Evolutionary conservation across 2,888 invertebrate species (phyloP).

Genomic region (Metalampra italica): DNA sequence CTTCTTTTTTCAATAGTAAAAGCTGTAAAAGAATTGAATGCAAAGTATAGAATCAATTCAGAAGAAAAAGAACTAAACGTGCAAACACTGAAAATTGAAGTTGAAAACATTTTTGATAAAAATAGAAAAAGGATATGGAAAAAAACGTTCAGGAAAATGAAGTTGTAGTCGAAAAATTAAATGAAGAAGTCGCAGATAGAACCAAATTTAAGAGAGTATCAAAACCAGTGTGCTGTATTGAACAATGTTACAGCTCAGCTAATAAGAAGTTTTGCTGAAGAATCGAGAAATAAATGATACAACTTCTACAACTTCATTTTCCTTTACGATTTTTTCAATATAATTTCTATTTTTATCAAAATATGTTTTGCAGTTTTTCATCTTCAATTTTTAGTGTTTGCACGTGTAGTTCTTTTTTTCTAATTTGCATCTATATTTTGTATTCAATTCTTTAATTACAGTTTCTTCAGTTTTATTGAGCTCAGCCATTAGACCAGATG

Average conservation of each 20-base stretch:
- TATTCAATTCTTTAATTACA: slow-evolving; percentile 27
- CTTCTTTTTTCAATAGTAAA: slow-evolving; percentile 9
- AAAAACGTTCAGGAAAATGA: background rate
- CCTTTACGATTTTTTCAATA: slow-evolving; percentile 31
- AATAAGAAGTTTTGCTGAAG: background rate
- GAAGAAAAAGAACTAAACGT: too few relatives aligned
- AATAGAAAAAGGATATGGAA: too few relatives aligned
- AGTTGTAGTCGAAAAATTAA: background rate
- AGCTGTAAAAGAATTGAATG: too few relatives aligned
- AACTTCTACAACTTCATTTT: slow-evolving; percentile 21
- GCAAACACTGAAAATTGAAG: too few relatives aligned
- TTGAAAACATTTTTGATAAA: too few relatives aligned
- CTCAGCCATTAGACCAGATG: slow-evolving; percentile 31
- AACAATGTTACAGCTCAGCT: background rate
- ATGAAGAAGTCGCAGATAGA: background rate
- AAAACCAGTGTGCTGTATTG: background rate
- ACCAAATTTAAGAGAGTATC: background rate
- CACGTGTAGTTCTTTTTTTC: slow-evolving; percentile 29
- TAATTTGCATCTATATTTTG: slow-evolving; percentile 21
- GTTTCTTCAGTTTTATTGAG: slow-evolving; percentile 34
- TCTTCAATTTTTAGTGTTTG: slow-evolving; percentile 28
- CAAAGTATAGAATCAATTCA: too few relatives aligned
- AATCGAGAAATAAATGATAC: too few relatives aligned
- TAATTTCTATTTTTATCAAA: slow-evolving; percentile 24
- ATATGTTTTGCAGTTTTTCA: slow-evolving; percentile 23